Base-by-base conservation (phyloP, 2,888 invertebrate genomes). In the Cylindroiulus punctatus region DNA sequence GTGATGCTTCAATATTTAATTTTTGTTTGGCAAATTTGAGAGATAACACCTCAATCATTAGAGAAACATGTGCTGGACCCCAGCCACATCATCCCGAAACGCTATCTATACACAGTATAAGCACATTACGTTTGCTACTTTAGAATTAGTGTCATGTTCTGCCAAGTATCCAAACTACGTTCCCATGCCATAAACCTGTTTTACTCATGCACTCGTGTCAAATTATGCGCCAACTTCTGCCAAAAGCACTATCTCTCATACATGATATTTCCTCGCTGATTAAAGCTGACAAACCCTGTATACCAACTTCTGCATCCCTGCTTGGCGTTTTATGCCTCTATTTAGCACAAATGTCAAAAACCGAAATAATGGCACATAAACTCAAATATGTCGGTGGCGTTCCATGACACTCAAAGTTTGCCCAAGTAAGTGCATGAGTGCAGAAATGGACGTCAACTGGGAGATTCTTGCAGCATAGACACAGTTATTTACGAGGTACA, bases 201-300 rank as follows among this genome's bases (percentile, higher is more conserved):
- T 65, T 65, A n/a, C 22, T 22, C 5, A 65, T 65, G 65, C n/a
- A n/a, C 22, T n/a, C 65, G 22, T 22, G 65, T 65, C 65, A 65
- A 65, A 65, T 65, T 65, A 65, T 65, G 65, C 65, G 65, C 22
- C 65, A 65, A 26, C 65, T 65, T 22, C 65, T 65, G 65, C n/a
- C 65, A 65, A 65, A 65, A 26, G 22, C 65, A n/a, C 65, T 65
- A n/a, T 22, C n/a, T 65, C 65, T 22, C 22, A 65, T 65, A 65
- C 22, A 65, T n/a, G 65, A 22, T n/a, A 65, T 65, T n/a, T 65
- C 22, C 65, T 22, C 8, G 8, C 22, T 65, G 65, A 65, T 65
- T 65, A 65, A 65, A 65, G 65, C 65, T n/a, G 65, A 65, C 65
- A 65, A 22, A n/a, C 22, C 22, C 0, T 22, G 65, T 65, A 7